Conservation (phyloP, 2,888 invertebrate genomes). For the Malachius bipustulatus region DNA sequence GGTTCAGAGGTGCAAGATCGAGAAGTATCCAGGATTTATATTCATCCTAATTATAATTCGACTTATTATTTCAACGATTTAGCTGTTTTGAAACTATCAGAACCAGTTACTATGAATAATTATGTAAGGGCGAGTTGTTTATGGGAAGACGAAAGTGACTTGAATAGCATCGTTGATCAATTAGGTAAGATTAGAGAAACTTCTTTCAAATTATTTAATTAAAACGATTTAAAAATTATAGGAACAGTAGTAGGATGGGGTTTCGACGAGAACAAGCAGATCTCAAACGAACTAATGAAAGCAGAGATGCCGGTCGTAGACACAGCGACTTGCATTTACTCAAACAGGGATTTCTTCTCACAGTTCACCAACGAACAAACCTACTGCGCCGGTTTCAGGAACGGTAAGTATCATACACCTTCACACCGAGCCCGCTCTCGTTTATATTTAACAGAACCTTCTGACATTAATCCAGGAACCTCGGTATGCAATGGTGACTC, state of each 20-base stretch:
- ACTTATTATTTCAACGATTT: conserved; percentile 40
- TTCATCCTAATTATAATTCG: conserved; percentile 36
- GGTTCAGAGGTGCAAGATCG: conserved; percentile 40
- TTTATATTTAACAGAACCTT: background rate
- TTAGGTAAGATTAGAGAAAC: conserved; percentile 20
- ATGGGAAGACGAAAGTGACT: conserved; percentile 35
- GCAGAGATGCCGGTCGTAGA: conserved; percentile 50
- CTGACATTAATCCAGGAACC: conserved; percentile 37
- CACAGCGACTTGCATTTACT: conserved; percentile 46
- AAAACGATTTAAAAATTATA: conserved; percentile 9
- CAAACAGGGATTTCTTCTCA: conserved; percentile 48
- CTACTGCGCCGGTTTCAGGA: conserved; percentile 38
- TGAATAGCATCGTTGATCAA: conserved; percentile 23
- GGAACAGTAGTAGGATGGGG: conserved; percentile 38
- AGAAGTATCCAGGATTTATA: conserved; percentile 31
- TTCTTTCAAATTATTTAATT: background rate
- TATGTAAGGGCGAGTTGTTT: conserved; percentile 47
- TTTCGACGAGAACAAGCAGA: conserved; percentile 44
- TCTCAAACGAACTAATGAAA: conserved; percentile 43
- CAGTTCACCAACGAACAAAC: conserved; percentile 46
- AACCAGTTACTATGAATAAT: conserved; percentile 38
- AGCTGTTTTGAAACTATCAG: conserved; percentile 41
- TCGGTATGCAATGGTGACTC: conserved; percentile 44
- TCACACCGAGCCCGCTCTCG: too few relatives aligned
- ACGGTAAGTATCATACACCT: conserved; percentile 27